Evolutionary conservation across 2,888 invertebrate species (phyloP).

Genomic region (Cactoblastis cactorum): DNA sequence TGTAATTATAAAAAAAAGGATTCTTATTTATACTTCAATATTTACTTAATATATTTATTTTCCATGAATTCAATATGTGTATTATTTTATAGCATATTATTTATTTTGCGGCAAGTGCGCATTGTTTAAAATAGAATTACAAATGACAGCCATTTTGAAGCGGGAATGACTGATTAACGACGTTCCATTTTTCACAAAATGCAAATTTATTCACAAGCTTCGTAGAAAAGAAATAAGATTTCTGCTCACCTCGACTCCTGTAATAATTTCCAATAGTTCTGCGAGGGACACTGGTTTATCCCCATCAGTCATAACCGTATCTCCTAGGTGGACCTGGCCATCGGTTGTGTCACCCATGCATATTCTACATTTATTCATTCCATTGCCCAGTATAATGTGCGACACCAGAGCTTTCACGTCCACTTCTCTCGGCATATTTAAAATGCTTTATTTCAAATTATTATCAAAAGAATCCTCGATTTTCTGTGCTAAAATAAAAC

Average conservation of each 20-base stretch:
- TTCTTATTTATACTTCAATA: too few species aligned
- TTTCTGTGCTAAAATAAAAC: too few species aligned
- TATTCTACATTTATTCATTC: constrained; percentile 65
- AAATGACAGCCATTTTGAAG: constrained; percentile 57
- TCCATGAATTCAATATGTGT: too few species aligned
- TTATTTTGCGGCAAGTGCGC: too few species aligned
- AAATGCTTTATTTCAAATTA: too few species aligned
- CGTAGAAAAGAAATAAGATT: constrained; percentile 20
- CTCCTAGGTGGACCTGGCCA: constrained; percentile 65
- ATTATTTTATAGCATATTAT: too few species aligned
- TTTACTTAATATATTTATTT: too few species aligned
- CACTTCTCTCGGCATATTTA: constrained; percentile 59
- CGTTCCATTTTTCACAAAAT: constrained; percentile 72
- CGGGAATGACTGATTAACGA: constrained; percentile 50
- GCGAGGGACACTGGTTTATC: constrained; percentile 62
- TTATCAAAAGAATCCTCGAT: too few species aligned
- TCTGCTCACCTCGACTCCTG: constrained; percentile 62
- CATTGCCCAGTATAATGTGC: constrained; percentile 69
- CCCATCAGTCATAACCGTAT: constrained; percentile 69
- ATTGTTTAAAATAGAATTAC: too few species aligned
- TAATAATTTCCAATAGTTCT: constrained; percentile 60
- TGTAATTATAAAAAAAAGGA: too few species aligned
- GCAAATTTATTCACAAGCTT: not conserved
- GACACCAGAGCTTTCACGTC: constrained; percentile 67
- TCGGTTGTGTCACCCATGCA: constrained; percentile 71